Percentiles rank a stretch among this genome's conserved stretches.
These are phyloP conservation scores for Deroptyus accipitrinus DNA, from an alignment of 2,113 vertebrate species.

Conservation along the genomic window DNA sequence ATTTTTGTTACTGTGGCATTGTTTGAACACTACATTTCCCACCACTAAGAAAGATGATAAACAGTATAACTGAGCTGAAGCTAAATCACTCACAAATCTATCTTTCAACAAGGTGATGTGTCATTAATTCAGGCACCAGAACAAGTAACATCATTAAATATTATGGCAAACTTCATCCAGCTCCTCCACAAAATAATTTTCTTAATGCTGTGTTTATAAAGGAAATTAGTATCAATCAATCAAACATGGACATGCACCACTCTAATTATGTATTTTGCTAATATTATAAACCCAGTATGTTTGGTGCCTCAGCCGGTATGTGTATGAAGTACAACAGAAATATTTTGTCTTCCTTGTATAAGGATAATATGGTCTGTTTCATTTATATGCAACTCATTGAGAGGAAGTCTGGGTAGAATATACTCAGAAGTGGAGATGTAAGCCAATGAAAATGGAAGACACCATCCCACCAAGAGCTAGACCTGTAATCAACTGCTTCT, in stretches of 20 bases:
- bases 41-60: background rate
- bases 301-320: background rate
- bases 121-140: conserved; percentile 1
- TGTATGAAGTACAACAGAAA: background rate
- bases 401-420: background rate
- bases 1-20: background rate
- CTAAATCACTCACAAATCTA: conserved; percentile 2
- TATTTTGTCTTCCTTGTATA: background rate
- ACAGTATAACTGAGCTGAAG: background rate
- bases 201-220: conserved; percentile 19
- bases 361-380: background rate
- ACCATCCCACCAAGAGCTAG: background rate
- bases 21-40: background rate
- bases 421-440: background rate
- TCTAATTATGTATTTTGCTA: background rate
- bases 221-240: conserved; percentile 23
- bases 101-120: background rate
- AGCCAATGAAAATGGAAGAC: background rate
- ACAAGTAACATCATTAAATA: conserved; percentile 40
- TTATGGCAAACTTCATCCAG: background rate
- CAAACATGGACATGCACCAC: background rate
- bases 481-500: background rate
- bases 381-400: background rate
- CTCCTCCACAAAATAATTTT: conserved; percentile 26
- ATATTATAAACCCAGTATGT: background rate